A percentile compares a stretch with the other conserved stretches of the same genome.
Evolutionary conservation across 2,113 vertebrate species (phyloP).

Genomic region (Sclerurus mexicanus): DNA sequence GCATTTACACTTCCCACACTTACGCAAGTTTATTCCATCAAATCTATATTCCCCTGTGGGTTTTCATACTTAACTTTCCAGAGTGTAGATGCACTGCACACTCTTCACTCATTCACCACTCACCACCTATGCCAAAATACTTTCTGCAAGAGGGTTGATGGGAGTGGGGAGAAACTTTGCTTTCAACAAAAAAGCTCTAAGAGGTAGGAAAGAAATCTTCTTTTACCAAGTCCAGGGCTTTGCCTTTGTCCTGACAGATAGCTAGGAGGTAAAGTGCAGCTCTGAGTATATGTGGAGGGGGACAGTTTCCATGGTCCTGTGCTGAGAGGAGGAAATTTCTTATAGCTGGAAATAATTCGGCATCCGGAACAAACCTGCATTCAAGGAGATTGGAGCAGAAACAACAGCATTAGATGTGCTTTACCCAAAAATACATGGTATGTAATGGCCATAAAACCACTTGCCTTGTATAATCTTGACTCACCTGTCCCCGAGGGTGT

Average conservation of each 20-base stretch:
- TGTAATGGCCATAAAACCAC: neutral
- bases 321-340: conserved; percentile 78
- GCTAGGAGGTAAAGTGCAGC: conserved; percentile 88
- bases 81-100: neutral
- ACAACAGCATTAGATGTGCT: neutral
- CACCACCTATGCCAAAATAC: neutral
- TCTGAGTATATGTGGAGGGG: conserved; percentile 74
- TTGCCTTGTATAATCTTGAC: neutral
- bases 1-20: conserved; percentile 35
- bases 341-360: conserved; percentile 81
- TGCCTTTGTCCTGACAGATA: conserved; percentile 80
- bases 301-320: conserved; percentile 73
- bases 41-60: neutral
- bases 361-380: conserved; percentile 86
- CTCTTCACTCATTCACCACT: neutral
- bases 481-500: conserved; percentile 86
- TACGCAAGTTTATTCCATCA: conserved; percentile 23
- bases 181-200: neutral
- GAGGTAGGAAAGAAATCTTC: neutral
- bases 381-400: conserved; percentile 17
- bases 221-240: conserved; percentile 78
- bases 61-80: conserved; percentile 25
- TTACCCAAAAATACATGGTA: neutral
- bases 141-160: neutral
- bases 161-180: neutral